Evolutionary conservation across 2,888 invertebrate genomes (phyloP).

Genomic region (Seira sanloemensis): DNA sequence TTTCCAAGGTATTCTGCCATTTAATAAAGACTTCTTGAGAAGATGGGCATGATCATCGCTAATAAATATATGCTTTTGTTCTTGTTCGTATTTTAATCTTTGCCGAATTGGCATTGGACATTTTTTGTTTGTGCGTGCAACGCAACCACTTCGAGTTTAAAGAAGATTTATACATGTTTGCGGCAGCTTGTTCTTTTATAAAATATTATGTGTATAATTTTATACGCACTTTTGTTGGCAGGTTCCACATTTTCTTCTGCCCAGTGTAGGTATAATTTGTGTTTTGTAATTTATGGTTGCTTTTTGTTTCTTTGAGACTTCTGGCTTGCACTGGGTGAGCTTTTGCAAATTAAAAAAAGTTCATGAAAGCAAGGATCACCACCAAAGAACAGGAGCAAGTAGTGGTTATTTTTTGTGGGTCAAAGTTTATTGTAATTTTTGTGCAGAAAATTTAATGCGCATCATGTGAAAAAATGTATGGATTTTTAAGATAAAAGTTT

Average conservation of each 20-base stretch:
- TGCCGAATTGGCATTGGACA: too few relatives aligned
- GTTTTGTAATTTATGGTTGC: neutral
- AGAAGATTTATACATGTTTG: too few relatives aligned
- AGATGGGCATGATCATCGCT: neutral
- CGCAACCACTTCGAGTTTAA: too few relatives aligned
- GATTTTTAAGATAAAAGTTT: too few relatives aligned
- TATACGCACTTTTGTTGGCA: neutral
- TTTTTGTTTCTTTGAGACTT: neutral
- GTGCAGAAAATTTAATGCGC: neutral
- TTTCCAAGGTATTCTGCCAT: neutral
- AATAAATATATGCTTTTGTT: neutral
- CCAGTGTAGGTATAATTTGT: neutral
- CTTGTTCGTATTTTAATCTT: neutral
- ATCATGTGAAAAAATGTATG: neutral
- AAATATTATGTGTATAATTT: too few relatives aligned
- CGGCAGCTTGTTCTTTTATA: too few relatives aligned
- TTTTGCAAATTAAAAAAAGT: neutral
- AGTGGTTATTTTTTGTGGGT: constrained; percentile 23
- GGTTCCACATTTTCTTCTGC: neutral
- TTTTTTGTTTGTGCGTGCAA: too few relatives aligned
- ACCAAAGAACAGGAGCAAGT: neutral
- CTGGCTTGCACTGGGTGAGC: neutral
- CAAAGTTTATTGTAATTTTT: constrained; percentile 9
- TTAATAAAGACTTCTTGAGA: neutral
- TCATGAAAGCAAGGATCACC: neutral